Percentiles rank a stretch among this genome's conserved stretches.
phyloP scores from a whole-genome alignment of 2,888 invertebrate species.

The Lucinisca nassula region DNA sequence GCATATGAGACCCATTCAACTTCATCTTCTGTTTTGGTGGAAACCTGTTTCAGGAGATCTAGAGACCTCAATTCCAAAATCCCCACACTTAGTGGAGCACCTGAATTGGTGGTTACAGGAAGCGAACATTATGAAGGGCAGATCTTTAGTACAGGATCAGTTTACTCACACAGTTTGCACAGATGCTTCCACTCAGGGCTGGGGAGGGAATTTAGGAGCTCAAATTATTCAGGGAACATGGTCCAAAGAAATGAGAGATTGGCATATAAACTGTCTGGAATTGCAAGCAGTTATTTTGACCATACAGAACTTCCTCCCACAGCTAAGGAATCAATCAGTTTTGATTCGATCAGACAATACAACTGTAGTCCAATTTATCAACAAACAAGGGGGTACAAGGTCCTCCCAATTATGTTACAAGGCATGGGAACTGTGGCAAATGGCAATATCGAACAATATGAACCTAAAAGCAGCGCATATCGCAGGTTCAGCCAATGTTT shows the following conservation, averaged over 20 bases:
- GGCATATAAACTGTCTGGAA: conserved; percentile 53
- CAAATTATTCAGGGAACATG: conserved; percentile 22
- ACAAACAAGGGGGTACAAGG: background rate
- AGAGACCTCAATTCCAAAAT: conserved; percentile 14
- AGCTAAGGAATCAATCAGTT: background rate
- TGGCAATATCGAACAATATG: conserved; percentile 13
- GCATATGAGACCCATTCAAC: too few relatives aligned
- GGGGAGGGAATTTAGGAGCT: background rate
- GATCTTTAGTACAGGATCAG: too few relatives aligned
- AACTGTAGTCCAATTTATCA: background rate
- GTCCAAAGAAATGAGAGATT: background rate
- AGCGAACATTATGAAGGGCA: too few relatives aligned
- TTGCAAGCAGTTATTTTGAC: too few relatives aligned
- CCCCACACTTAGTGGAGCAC: conserved; percentile 32
- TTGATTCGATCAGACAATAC: background rate
- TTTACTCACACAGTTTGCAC: too few relatives aligned
- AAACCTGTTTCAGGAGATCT: conserved; percentile 2
- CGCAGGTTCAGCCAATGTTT: conserved; percentile 22
- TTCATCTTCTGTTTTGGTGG: conserved; percentile 26
- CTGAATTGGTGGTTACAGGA: too few relatives aligned
- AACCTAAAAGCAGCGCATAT: conserved; percentile 47
- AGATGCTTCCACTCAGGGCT: conserved; percentile 14
- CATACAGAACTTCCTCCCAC: conserved; percentile 12
- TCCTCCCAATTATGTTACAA: too few relatives aligned
- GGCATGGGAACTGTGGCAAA: too few relatives aligned